These are phyloP conservation scores for Wiebesia pumilae DNA, from an alignment of 1,140 invertebrate genomes.

Conservation along the genomic window DNA sequence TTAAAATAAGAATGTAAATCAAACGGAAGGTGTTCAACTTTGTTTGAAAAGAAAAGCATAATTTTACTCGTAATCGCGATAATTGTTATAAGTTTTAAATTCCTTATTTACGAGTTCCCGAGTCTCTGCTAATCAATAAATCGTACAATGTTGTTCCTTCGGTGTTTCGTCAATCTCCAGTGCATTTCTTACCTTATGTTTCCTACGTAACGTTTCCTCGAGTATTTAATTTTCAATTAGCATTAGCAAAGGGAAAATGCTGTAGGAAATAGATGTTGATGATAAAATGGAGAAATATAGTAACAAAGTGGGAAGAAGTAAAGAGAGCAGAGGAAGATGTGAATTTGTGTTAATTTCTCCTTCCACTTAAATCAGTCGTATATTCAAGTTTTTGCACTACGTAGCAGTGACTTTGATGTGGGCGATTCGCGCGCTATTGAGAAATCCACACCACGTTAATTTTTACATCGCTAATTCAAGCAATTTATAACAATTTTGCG, in stretches of 20 bases:
- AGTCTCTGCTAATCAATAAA: neutral
- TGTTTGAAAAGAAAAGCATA: neutral
- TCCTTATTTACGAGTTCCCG: too few relatives aligned
- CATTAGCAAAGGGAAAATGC: neutral
- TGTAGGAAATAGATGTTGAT: constrained; percentile 13
- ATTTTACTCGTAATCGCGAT: too few relatives aligned
- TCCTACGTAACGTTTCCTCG: neutral
- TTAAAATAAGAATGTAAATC: neutral
- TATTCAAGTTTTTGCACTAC: constrained; percentile 27
- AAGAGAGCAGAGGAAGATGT: constrained; percentile 47
- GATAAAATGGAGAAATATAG: constrained; percentile 40
- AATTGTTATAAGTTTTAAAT: too few relatives aligned
- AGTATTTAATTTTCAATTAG: constrained; percentile 24
- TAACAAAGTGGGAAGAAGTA: constrained; percentile 24
- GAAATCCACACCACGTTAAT: constrained; percentile 26
- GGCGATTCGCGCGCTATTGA: constrained; percentile 30
- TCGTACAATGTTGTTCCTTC: too few relatives aligned
- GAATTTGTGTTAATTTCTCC: constrained; percentile 53
- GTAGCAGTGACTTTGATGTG: constrained; percentile 39
- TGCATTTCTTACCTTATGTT: too few relatives aligned
- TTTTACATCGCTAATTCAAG: constrained; percentile 39
- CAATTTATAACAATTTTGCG: constrained; percentile 27
- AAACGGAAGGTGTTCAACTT: neutral
- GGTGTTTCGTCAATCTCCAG: neutral
- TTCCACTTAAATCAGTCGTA: constrained; percentile 39